Evolutionary conservation across 2,113 vertebrate species (phyloP).

Genomic region (Thryonomys swinderianus): DNA sequence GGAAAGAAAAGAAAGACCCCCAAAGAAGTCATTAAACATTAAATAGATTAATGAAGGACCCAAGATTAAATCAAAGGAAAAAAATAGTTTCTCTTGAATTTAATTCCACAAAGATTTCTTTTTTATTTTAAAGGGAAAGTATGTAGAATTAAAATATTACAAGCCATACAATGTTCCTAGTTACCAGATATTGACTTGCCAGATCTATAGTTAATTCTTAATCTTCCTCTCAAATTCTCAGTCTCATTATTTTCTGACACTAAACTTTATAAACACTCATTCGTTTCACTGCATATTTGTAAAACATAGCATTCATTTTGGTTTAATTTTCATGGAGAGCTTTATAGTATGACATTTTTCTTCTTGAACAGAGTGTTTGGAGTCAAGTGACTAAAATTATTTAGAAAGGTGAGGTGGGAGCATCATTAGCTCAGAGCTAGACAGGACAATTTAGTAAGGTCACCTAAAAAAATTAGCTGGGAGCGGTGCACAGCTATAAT

Average conservation of each 20-base stretch:
- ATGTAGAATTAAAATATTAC: neutral
- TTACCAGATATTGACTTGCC: neutral
- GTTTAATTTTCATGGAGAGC: neutral
- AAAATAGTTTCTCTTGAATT: neutral
- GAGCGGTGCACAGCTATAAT: neutral
- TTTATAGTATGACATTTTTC: neutral
- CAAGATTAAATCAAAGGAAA: neutral
- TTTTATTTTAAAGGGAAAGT: neutral
- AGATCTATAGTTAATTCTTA: neutral
- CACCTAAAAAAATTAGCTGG: neutral
- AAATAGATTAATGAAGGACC: neutral
- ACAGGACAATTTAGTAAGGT: neutral
- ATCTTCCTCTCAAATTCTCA: neutral
- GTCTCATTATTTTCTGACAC: neutral
- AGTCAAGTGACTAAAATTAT: neutral
- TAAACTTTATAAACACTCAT: neutral
- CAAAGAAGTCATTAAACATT: neutral
- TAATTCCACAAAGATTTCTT: neutral
- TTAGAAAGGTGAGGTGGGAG: neutral
- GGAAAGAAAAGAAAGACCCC: neutral
- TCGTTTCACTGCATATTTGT: neutral
- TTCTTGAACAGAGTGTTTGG: neutral
- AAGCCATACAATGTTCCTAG: neutral
- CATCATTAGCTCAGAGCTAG: neutral
- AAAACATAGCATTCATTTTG: neutral